Conservation (phyloP, 2,797 vertebrate species). For the Poecilia gillii region DNA sequence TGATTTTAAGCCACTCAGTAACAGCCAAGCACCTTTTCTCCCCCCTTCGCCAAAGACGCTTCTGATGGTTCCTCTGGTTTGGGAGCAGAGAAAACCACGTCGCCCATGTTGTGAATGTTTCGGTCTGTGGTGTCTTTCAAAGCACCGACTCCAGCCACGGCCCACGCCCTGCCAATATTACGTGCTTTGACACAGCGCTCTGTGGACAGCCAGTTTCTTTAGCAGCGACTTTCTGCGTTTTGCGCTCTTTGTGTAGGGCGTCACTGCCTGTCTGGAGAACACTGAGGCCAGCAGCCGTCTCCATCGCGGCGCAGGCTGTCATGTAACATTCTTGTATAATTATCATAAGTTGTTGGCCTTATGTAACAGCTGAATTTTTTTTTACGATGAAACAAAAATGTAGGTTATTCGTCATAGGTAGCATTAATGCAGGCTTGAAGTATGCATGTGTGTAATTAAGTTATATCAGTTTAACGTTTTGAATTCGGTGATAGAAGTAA, state of each 20-base stretch:
- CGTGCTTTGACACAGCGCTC: background rate
- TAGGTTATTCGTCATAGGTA: background rate
- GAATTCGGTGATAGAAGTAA: background rate
- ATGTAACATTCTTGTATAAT: background rate
- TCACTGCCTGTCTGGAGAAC: background rate
- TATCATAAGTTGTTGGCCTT: background rate
- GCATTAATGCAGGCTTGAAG: background rate
- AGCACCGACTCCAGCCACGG: background rate
- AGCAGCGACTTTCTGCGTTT: background rate
- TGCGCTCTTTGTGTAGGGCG: background rate
- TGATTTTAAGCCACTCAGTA: background rate
- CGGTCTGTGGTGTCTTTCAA: background rate
- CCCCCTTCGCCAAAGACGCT: background rate
- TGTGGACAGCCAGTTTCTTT: background rate
- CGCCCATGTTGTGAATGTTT: background rate
- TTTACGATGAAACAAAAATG: background rate
- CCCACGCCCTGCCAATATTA: background rate
- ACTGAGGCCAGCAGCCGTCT: background rate
- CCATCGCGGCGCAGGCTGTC: background rate
- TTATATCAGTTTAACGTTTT: background rate
- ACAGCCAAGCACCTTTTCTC: background rate
- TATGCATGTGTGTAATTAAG: background rate
- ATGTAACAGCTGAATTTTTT: background rate
- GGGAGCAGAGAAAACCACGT: background rate
- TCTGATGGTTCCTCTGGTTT: background rate